Evolutionary conservation across 2,113 vertebrate genomes (phyloP).

Genomic region (Tympanuchus pallidicinctus): DNA sequence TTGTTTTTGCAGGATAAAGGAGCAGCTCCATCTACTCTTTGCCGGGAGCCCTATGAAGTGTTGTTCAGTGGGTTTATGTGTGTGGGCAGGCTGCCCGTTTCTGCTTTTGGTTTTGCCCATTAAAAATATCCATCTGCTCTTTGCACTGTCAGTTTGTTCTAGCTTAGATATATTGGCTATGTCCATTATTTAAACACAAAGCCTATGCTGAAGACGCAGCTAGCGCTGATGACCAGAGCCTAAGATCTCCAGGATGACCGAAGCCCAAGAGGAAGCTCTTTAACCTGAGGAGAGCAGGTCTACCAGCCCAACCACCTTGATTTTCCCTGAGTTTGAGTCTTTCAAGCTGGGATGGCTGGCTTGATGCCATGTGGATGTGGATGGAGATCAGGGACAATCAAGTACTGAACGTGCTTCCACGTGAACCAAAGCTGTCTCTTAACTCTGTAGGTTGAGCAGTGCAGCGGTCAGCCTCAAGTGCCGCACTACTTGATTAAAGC

Average conservation of each 20-base stretch:
- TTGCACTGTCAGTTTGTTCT: not conserved
- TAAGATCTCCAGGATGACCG: not conserved
- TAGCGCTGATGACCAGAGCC: not conserved
- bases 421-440: not conserved
- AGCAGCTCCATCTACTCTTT: not conserved
- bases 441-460: not conserved
- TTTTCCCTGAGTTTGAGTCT: not conserved
- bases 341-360: not conserved
- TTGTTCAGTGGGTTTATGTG: not conserved
- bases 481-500: not conserved
- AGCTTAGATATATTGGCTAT: not conserved
- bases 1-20: not conserved
- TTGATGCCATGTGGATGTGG: not conserved
- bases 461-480: not conserved
- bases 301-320: not conserved
- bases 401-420: not conserved
- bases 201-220: not conserved
- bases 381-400: not conserved
- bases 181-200: not conserved
- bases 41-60: not conserved
- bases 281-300: not conserved
- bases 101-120: not conserved
- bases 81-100: not conserved
- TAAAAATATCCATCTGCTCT: not conserved
- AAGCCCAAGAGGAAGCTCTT: too few relatives aligned